Evolutionary conservation across 2,888 invertebrate genomes (phyloP).

Genomic region (Xestia sexstrigata): DNA sequence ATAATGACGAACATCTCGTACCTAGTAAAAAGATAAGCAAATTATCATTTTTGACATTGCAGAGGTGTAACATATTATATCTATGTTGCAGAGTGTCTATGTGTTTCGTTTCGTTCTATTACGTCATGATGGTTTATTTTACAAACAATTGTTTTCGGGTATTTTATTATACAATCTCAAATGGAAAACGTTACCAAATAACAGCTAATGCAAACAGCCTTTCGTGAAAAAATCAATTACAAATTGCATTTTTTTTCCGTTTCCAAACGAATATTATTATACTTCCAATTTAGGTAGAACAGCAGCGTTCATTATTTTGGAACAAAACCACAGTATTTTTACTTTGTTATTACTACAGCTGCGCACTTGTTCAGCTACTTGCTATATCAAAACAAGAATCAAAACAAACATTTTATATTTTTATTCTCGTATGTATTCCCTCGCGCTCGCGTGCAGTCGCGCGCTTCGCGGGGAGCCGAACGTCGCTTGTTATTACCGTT

Average conservation of each 20-base stretch:
- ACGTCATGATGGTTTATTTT: too few relatives aligned
- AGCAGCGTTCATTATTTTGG: neutral
- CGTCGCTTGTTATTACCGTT: constrained; percentile 36
- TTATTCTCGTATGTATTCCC: constrained; percentile 45
- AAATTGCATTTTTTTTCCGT: neutral
- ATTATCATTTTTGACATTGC: too few relatives aligned
- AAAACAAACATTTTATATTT: constrained; percentile 65
- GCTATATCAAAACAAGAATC: constrained; percentile 59
- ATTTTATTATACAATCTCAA: too few relatives aligned
- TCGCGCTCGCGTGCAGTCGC: constrained; percentile 10
- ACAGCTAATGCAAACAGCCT: neutral
- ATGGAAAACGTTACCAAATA: neutral
- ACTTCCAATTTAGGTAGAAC: constrained; percentile 25
- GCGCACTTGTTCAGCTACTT: constrained; percentile 52
- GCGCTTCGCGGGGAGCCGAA: constrained; percentile 55
- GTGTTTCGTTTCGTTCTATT: too few relatives aligned
- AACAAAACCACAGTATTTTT: constrained; percentile 12
- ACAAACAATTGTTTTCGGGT: too few relatives aligned
- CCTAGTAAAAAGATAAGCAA: too few relatives aligned
- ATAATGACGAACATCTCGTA: too few relatives aligned
- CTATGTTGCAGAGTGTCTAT: too few relatives aligned
- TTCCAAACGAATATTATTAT: constrained; percentile 57
- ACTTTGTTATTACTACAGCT: constrained; percentile 33
- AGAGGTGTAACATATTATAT: too few relatives aligned
- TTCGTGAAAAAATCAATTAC: constrained; percentile 12